These are phyloP conservation scores for Hydractinia symbiolongicarpus DNA, from an alignment of 30 jellyfish, hydroid and myxozoan species.

Conservation along the genomic window DNA sequence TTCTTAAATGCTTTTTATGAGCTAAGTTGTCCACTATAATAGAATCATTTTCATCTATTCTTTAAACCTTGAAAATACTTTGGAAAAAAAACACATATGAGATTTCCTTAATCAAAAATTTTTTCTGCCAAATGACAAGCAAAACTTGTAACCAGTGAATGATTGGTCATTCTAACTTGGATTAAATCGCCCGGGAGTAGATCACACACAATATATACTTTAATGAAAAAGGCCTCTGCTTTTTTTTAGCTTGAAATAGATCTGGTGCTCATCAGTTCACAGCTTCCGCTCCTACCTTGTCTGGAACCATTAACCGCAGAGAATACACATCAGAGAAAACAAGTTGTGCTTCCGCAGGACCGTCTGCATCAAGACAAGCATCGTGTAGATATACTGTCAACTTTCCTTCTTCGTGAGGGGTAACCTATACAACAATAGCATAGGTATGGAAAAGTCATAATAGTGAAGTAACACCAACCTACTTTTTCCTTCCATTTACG, in stretches of 20 bases:
- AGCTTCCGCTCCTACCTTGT: conserved; percentile 49
- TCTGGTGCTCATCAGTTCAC: not conserved
- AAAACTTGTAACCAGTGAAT: too few relatives aligned
- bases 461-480: not conserved
- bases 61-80: too few relatives aligned
- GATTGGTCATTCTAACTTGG: too few relatives aligned
- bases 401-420: conserved; percentile 74
- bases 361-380: conserved; percentile 76
- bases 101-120: too few relatives aligned
- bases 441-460: not conserved
- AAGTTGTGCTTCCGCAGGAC: conserved; percentile 73
- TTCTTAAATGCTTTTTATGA: too few relatives aligned
- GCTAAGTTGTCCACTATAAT: too few relatives aligned
- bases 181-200: too few relatives aligned
- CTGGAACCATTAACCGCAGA: conserved; percentile 60
- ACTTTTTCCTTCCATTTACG: too few relatives aligned
- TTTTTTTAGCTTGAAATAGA: not conserved
- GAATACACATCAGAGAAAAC: conserved; percentile 54
- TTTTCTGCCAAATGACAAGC: too few relatives aligned
- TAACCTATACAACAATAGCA: conserved; percentile 35
- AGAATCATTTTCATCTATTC: too few relatives aligned
- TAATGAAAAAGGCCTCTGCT: not conserved
- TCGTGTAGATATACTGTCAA: conserved; percentile 55
- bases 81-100: too few relatives aligned
- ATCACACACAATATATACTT: too few relatives aligned